phyloP scores from a whole-genome alignment of 2,888 invertebrate genomes.

The Cordilura impudica region DNA sequence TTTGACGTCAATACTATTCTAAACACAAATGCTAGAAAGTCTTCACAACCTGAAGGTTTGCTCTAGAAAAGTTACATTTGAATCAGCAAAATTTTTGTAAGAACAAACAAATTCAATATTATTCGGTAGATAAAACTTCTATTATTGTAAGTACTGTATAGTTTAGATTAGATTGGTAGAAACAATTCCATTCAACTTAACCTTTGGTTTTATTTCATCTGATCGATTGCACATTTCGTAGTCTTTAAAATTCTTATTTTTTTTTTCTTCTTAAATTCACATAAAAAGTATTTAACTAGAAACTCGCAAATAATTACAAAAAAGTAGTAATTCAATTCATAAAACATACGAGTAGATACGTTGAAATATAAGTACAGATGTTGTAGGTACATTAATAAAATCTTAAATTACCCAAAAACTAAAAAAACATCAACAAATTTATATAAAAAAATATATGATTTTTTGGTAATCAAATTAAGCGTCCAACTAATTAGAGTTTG shows the following conservation, averaged over 20 bases:
- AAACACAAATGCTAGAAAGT: too few relatives aligned
- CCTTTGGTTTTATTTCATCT: slow-evolving; percentile 52
- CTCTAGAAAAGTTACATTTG: too few relatives aligned
- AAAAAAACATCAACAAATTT: neutral
- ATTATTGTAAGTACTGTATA: too few relatives aligned
- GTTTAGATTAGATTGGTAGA: neutral
- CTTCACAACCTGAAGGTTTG: too few relatives aligned
- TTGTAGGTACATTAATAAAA: neutral
- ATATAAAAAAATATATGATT: neutral
- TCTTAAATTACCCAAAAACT: neutral
- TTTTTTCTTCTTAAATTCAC: neutral
- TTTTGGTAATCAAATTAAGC: neutral
- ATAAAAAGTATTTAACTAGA: neutral
- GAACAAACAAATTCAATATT: too few relatives aligned
- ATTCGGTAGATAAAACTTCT: too few relatives aligned
- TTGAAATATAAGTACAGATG: neutral
- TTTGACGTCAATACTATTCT: too few relatives aligned
- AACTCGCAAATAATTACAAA: too few relatives aligned
- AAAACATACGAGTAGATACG: neutral
- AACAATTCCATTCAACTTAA: slow-evolving; percentile 74
- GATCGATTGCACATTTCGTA: neutral
- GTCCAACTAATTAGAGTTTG: neutral
- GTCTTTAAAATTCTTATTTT: too few relatives aligned
- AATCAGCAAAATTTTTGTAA: too few relatives aligned
- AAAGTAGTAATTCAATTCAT: too few relatives aligned